These are phyloP conservation scores for Strigamia crassipes DNA, from an alignment of 2,888 invertebrate species.

Conservation along the genomic window DNA sequence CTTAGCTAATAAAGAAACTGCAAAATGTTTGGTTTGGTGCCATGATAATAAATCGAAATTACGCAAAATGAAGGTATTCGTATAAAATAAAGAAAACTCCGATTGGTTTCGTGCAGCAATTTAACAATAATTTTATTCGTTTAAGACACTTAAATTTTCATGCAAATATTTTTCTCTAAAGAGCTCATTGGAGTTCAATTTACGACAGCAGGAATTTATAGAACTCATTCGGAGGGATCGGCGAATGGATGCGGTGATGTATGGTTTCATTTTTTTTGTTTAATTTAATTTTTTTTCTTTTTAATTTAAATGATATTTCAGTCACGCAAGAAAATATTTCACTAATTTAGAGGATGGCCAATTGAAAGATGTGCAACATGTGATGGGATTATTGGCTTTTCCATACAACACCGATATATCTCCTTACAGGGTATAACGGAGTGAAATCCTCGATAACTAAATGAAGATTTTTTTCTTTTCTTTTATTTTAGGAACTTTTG, in stretches of 20 bases:
- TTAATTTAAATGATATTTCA: slow-evolving; percentile 53
- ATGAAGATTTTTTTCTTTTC: neutral
- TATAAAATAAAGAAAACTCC: neutral
- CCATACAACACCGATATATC: slow-evolving; percentile 73
- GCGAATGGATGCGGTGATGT: slow-evolving; percentile 85
- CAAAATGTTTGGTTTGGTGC: slow-evolving; percentile 91
- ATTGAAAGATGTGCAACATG: slow-evolving; percentile 83
- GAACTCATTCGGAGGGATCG: slow-evolving; percentile 87
- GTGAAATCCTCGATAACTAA: neutral
- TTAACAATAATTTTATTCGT: neutral
- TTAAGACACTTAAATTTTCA: neutral
- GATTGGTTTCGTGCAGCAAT: neutral
- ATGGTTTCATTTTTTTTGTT: slow-evolving; percentile 51
- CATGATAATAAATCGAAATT: slow-evolving; percentile 95
- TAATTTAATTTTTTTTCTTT: neutral
- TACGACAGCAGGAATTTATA: slow-evolving; percentile 91
- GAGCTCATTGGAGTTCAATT: slow-evolving; percentile 93
- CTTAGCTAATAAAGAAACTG: slow-evolving; percentile 77
- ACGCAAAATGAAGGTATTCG: slow-evolving; percentile 74
- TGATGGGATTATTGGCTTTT: slow-evolving; percentile 94
- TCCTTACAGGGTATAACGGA: slow-evolving; percentile 52
- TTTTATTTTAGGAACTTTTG: slow-evolving; percentile 60
- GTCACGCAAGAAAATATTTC: slow-evolving; percentile 92
- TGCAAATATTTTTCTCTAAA: slow-evolving; percentile 52
- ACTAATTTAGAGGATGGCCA: slow-evolving; percentile 85